Percentiles rank a stretch among this genome's conserved stretches.
Conservation (phyloP, 1,140 invertebrate genomes). For the Drosophila kurseongensis region DNA sequence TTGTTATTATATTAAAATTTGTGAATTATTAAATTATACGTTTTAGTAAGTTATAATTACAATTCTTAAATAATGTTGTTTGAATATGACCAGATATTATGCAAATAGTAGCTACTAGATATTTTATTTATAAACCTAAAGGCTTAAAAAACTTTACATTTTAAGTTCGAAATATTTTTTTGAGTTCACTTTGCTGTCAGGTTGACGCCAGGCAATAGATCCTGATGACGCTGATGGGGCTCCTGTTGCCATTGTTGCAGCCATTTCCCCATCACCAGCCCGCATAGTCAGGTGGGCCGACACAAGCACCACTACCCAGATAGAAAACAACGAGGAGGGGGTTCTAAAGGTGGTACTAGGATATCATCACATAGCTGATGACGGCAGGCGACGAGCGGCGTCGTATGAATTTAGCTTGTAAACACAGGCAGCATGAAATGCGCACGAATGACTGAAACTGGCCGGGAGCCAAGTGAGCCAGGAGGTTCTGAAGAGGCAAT, state of each 20-base stretch:
- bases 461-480: constrained; percentile 34
- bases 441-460: constrained; percentile 37
- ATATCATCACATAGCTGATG: constrained; percentile 46
- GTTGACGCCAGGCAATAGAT: constrained; percentile 32
- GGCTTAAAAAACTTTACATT: neutral
- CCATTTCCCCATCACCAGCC: constrained; percentile 35
- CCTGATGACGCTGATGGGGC: constrained; percentile 49
- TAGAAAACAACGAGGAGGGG: neutral
- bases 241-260: constrained; percentile 34
- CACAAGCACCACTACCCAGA: constrained; percentile 18
- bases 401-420: constrained; percentile 48
- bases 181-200: constrained; percentile 18
- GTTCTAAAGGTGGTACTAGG: constrained; percentile 2
- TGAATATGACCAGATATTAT: no score
- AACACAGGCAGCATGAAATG: constrained; percentile 50
- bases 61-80: no score
- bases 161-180: neutral
- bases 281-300: constrained; percentile 37
- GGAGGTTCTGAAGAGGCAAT: constrained; percentile 30
- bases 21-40: no score
- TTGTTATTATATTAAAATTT: no score
- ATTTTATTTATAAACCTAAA: no score
- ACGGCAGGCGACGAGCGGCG: constrained; percentile 28
- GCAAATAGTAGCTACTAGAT: no score
- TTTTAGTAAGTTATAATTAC: no score